These are phyloP conservation scores for Neosilurus mollespiculum DNA, from an alignment of 2,797 vertebrate species.

Conservation along the genomic window DNA sequence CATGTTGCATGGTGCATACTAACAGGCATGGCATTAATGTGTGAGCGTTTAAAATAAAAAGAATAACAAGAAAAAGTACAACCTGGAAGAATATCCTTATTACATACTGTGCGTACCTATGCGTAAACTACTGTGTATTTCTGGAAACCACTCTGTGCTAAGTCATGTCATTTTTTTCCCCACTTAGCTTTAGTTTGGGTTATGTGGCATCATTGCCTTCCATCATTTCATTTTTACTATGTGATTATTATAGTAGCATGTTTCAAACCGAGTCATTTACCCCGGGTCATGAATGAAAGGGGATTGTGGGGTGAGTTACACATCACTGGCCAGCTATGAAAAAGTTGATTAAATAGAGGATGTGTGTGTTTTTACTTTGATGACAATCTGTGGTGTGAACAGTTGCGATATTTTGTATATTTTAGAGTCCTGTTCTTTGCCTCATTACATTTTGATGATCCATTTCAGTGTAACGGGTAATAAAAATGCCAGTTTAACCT, in stretches of 20 bases:
- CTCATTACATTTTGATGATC: background rate
- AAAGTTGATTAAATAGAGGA: background rate
- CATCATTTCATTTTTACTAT: background rate
- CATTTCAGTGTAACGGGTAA: background rate
- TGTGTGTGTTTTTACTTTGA: background rate
- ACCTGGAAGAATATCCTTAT: background rate
- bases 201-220: background rate
- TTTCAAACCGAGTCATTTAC: background rate
- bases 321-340: background rate
- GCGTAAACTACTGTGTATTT: background rate
- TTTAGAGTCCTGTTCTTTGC: background rate
- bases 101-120: background rate
- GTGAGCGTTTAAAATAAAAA: too few species aligned
- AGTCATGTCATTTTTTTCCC: background rate
- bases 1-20: slow-evolving; percentile 3
- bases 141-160: background rate
- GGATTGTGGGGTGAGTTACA: background rate
- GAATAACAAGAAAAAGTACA: too few species aligned
- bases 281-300: background rate
- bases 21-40: background rate
- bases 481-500: background rate
- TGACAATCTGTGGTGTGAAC: background rate
- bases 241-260: background rate
- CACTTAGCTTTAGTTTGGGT: background rate
- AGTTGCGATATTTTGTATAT: background rate